phyloP scores from a whole-genome alignment of 92 coral and sea anemone species.

The Nematostella vectensis region DNA sequence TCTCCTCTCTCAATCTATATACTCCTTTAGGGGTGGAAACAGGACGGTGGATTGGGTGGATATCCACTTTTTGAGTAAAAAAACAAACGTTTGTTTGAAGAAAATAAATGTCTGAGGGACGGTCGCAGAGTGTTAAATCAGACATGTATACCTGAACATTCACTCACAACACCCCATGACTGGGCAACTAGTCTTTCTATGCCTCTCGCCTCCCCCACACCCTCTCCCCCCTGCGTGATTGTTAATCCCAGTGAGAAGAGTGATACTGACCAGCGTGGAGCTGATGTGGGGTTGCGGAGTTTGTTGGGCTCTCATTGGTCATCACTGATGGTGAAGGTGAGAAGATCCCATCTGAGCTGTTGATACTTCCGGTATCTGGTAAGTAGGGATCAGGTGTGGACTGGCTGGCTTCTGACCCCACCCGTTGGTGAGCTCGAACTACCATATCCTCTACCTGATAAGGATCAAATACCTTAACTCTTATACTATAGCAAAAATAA shows the following conservation, averaged over 20 bases:
- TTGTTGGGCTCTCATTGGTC: slow-evolving; percentile 10
- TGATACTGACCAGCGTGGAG: slow-evolving; percentile 16
- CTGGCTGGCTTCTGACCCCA: slow-evolving; percentile 64
- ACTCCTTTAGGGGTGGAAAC: too few species aligned
- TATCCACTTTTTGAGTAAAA: too few species aligned
- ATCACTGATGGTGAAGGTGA: slow-evolving; percentile 20
- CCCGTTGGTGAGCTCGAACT: slow-evolving; percentile 49
- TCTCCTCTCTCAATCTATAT: too few species aligned
- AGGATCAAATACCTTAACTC: slow-evolving; percentile 5
- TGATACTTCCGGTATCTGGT: slow-evolving; percentile 60
- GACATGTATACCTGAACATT: too few species aligned
- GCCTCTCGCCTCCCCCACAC: too few species aligned
- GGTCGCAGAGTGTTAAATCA: too few species aligned
- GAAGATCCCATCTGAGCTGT: slow-evolving; percentile 53
- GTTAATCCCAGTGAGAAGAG: not conserved
- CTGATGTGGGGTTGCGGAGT: slow-evolving; percentile 17
- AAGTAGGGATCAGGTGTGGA: slow-evolving; percentile 36
- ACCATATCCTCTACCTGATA: slow-evolving; percentile 57
- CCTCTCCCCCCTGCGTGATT: too few species aligned
- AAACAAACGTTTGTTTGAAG: too few species aligned
- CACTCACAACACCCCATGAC: too few species aligned
- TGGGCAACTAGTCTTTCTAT: too few species aligned
- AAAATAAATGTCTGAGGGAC: too few species aligned
- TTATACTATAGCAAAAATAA: not conserved
- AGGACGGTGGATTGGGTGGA: too few species aligned